Evolutionary conservation across 2,888 invertebrate genomes (phyloP).

Genomic region (Eledona agricola): DNA sequence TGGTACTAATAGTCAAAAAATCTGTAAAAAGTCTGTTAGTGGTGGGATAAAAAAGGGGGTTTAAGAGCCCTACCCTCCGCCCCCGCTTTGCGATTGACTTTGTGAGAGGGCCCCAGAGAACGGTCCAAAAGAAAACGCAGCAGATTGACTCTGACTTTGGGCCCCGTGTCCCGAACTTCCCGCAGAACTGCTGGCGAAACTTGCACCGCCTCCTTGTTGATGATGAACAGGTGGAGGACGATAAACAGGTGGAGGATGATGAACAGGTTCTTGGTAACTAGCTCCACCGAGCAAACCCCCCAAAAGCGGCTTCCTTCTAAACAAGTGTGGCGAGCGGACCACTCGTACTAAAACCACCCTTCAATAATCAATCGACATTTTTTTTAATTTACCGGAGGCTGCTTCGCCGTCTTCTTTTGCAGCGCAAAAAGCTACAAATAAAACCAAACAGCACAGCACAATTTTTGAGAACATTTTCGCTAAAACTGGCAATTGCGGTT

Average conservation of each 20-base stretch:
- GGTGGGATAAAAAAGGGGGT: not conserved
- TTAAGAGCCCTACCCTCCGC: constrained; percentile 13
- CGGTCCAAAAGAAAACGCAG: constrained; percentile 24
- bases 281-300: constrained; percentile 15
- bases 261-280: constrained; percentile 1
- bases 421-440: too few relatives aligned
- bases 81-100: constrained; percentile 23
- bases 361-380: too few relatives aligned
- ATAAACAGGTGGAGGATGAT: constrained; percentile 15
- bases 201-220: constrained; percentile 21
- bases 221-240: constrained; percentile 10
- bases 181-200: constrained; percentile 22
- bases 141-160: constrained; percentile 31
- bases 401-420: too few relatives aligned
- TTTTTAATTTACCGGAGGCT: too few relatives aligned
- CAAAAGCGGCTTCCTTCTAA: constrained; percentile 28
- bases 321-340: constrained; percentile 19
- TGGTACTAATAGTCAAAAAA: constrained; percentile 21
- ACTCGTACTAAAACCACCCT: constrained; percentile 24
- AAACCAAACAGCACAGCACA: too few relatives aligned
- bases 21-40: constrained; percentile 12
- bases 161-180: constrained; percentile 25
- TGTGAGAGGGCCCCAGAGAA: constrained; percentile 30
- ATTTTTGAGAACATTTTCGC: constrained; percentile 22
- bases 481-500: constrained; percentile 13